Evolutionary conservation across 2,113 vertebrate genomes (phyloP), one percentile per base, ranked within the genome.

Genomic region (Cyanocitta stelleri): DNA sequence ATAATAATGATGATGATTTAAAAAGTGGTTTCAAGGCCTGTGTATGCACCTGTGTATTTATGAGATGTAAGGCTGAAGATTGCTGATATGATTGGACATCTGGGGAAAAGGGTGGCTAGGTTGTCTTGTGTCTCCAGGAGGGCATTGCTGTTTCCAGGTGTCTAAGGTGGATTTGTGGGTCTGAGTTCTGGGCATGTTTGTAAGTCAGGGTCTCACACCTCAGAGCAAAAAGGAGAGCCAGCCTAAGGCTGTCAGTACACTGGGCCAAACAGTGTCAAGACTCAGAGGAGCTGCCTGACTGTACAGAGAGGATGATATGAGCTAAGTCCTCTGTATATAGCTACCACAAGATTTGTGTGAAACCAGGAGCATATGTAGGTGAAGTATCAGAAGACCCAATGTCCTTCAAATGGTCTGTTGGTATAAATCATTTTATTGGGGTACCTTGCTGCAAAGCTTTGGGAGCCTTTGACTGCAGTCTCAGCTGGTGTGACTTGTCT

Each of bases 191-290:
- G 35, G 33, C 18, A 21, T 3, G 16, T 68, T 72, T 69, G 29
- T 2, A 0, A 66, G 27, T 44, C 29, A 33, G 46, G 23, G 33
- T 73, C 51, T 44, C 1, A 0, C 59, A 59, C 7, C 43, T 82
- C 43, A 44, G 54, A 35, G 59, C 32, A 67, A 3, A 2, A 37
- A 33, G 46, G 27, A 77, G 33, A 76, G 33, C 23, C 39, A 76
- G 35, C 20, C 21, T 29, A 16, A 19, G 35, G 33, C 21, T 77
- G 49, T 30, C 19, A 21, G 68, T 30, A n/a, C n/a, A 3, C 27
- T 11, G 19, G 17, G 30, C 35, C 6, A 2, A 20, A 14, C 1
- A 1, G 23, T 3, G 1, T 52, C 10, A 35, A n/a, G 43, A 73
- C 13, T 7, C 37, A 41, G 44, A 30, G 46, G n/a, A 71, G 27